phyloP scores from a whole-genome alignment of 2,113 vertebrate species.

The Chamaea fasciata region DNA sequence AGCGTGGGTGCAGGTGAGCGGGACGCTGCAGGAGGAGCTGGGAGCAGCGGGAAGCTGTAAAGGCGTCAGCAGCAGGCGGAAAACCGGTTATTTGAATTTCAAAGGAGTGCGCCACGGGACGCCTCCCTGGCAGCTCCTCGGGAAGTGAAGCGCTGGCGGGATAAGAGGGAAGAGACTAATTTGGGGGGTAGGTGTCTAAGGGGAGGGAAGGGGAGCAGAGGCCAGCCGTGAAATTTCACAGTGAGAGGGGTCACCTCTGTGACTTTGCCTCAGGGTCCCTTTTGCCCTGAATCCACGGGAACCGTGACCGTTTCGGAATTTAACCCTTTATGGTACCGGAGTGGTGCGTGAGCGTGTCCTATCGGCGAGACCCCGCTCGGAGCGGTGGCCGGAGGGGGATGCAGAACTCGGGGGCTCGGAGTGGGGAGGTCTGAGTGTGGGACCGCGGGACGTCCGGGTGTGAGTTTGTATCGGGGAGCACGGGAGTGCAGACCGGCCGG shows the following conservation, averaged over 20 bases:
- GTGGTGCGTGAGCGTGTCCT: too few species aligned
- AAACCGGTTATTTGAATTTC: neutral
- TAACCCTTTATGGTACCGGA: neutral
- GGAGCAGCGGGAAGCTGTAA: neutral
- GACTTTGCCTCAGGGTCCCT: neutral
- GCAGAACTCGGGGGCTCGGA: neutral
- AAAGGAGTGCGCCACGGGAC: neutral
- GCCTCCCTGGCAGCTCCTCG: neutral
- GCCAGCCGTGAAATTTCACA: neutral
- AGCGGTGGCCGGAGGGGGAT: neutral
- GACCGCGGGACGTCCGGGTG: neutral
- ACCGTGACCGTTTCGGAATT: neutral
- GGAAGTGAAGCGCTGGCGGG: neutral
- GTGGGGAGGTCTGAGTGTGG: neutral
- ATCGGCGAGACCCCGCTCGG: neutral
- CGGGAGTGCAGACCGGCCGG: neutral
- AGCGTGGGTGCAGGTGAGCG: neutral
- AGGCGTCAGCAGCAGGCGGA: neutral
- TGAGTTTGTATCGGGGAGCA: neutral
- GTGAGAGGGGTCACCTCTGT: neutral
- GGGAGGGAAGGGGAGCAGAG: too few species aligned
- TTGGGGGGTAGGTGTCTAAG: neutral
- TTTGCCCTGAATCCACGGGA: neutral
- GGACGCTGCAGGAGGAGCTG: neutral
- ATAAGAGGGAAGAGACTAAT: neutral